Base-by-base conservation (phyloP, 2,888 invertebrate genomes). In the Acronicta aceris region DNA sequence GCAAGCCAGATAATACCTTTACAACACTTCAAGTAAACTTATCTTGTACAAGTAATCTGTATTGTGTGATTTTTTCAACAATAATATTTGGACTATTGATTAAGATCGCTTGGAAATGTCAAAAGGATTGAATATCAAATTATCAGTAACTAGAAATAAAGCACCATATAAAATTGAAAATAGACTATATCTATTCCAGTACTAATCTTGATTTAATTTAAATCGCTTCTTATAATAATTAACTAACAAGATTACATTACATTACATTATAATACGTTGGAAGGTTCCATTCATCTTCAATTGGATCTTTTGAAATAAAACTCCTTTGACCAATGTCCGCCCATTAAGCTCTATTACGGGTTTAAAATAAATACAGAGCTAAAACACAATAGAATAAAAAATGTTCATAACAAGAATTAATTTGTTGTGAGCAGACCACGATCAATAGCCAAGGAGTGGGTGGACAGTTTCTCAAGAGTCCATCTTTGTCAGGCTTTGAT, bases 401-500 rank as follows among this genome's bases (percentile, higher is more conserved):
- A 90, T 88, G 91, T 86, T 94, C 89, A 93, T 93, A 94, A 93
- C 92, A 90, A 87, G 93, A 92, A 91, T 94, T 93, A 93, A 93
- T 94, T 93, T 92, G 92, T 93, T 90, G 90, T 91, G 78, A 89
- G 86, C 84, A 83, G 86, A 85, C 91, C 88, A 85, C 91, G 89
- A 92, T 94, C 91, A 93, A 93, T 92, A 90, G 92, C 84, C 83
- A 79, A 81, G 87, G 90, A 92, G 94, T 94, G 94, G 94, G 94
- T 93, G 94, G 94, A 94, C 94, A 94, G 92, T 89, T 92, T 89
- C 89, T 90, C 88, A 92, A 91, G 90, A 92, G 94, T 93, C 92
- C 93, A 93, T 93, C 94, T 94, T 93, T 94, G 94, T 94, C 91
- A 93, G 87, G 90, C 93, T 92, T 90, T 93, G 91, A 93, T 94